Evolutionary conservation across 1,140 invertebrate species (phyloP), one percentile per base, ranked within the genome.

Genomic region (Solenopsis fugax): DNA sequence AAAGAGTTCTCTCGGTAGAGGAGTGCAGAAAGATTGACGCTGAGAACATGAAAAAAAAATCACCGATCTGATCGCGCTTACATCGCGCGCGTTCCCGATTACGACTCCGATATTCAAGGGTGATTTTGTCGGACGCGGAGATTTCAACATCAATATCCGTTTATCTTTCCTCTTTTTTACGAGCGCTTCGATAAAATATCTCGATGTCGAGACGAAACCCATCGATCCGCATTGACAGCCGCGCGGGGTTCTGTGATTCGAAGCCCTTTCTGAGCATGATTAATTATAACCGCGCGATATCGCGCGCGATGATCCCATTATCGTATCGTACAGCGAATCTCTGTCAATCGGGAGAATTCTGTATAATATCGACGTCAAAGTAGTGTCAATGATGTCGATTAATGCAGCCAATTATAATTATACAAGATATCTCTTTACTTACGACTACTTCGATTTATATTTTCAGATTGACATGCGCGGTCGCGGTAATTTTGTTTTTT

Each of bases 261-360:
- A 9, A 50, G n/a, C 69, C 4, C 21, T 34, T n/a, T 50, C 21
- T 18, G 54, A 58, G 29, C 60, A 75, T 84, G 67, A 84, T 84
- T 84, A 84, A 84, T 84, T 75, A 75, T 73, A 50, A 73, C 54
- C n/a, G 54, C 29, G 45, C 48, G 62, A 6, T 67, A 67, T 81
- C 50, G 78, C 78, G 16, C 41, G 13, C 41, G n/a, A 16, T 60
- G 54, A 73, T 84, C 80, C 29, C 18, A 60, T 73, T 84, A 84
- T 73, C 67, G 52, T 72, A 45, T 80, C 77, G 21, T 45, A 18
- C 24, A 72, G 12, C 12, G 29, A 84, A 75, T 50, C 24, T 62
- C 37, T 34, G 18, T 7, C 21, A 37, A 56, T 73, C 69, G 41
- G 18, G 41, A 4, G 7, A 48, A 84, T 73, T 71, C 3, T 24